Percentiles rank a stretch among this genome's conserved stretches.
Conservation (phyloP, 2,797 vertebrate genomes). For the Epinephelus malabaricus region DNA sequence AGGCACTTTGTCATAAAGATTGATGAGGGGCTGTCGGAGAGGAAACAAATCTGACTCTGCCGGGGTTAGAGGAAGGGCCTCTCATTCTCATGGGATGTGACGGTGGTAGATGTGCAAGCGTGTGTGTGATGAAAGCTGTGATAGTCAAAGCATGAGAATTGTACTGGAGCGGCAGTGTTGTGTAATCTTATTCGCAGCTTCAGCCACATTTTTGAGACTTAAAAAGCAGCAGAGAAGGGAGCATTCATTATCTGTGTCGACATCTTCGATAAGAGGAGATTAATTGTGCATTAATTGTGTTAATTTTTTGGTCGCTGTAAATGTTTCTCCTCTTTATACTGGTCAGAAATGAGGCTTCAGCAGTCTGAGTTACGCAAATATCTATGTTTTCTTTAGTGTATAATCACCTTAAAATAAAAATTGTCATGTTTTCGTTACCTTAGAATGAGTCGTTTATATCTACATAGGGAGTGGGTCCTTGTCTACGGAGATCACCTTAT, state of each 20-base stretch:
- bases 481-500: too few relatives aligned
- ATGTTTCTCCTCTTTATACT: too few relatives aligned
- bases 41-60: slow-evolving; percentile 80
- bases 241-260: background rate
- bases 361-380: too few relatives aligned
- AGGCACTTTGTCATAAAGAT: slow-evolving; percentile 86
- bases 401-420: too few relatives aligned
- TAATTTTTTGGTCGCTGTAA: too few relatives aligned
- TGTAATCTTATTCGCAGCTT: background rate
- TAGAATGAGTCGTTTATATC: too few relatives aligned
- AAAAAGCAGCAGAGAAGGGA: background rate
- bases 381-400: too few relatives aligned
- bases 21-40: slow-evolving; percentile 78
- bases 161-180: background rate
- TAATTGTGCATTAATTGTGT: background rate
- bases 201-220: background rate
- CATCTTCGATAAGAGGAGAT: background rate
- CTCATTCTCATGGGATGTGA: slow-evolving; percentile 66
- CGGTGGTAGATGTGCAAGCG: slow-evolving; percentile 27
- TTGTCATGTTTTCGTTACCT: too few relatives aligned
- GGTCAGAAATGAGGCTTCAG: too few relatives aligned
- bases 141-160: slow-evolving; percentile 43
- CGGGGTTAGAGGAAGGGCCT: slow-evolving; percentile 69
- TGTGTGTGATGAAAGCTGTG: slow-evolving; percentile 13
- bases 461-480: too few relatives aligned